Conservation (phyloP, 2,113 vertebrate species). For the Zingel zingel region DNA sequence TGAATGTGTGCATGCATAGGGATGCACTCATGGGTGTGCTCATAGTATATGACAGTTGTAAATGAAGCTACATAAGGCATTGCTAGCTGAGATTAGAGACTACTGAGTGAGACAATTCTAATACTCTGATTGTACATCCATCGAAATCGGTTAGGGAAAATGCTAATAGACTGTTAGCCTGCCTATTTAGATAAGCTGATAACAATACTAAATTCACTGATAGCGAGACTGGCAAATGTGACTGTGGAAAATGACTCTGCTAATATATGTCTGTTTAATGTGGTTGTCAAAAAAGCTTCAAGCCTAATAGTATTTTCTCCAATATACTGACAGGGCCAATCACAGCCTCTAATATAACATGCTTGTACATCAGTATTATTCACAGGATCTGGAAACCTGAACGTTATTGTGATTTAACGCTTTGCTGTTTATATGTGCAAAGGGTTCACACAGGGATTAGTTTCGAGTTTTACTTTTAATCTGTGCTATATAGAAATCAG, state of each 20-base stretch:
- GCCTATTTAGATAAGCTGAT: constrained; percentile 59
- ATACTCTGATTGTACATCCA: constrained; percentile 31
- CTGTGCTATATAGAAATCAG: not conserved
- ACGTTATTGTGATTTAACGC: not conserved
- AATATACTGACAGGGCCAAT: constrained; percentile 19
- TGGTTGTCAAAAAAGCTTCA: constrained; percentile 26
- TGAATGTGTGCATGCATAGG: not conserved
- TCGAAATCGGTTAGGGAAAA: not conserved
- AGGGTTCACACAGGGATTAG: not conserved
- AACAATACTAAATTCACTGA: constrained; percentile 23
- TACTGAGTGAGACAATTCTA: constrained; percentile 27
- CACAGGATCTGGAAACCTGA: not conserved
- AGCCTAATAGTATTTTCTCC: not conserved
- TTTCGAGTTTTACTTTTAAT: not conserved
- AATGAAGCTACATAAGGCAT: constrained; percentile 16
- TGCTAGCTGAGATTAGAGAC: constrained; percentile 27
- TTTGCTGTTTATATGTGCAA: not conserved
- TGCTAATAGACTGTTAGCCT: constrained; percentile 56
- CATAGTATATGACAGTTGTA: not conserved
- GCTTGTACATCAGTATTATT: constrained; percentile 1
- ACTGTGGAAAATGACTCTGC: constrained; percentile 11
- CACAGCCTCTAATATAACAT: not conserved
- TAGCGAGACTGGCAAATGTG: constrained; percentile 13
- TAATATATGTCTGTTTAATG: constrained; percentile 45
- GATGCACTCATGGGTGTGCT: not conserved